Evolutionary conservation across 1,140 invertebrate species (phyloP).

Genomic region (Dendrolimus punctatus): DNA sequence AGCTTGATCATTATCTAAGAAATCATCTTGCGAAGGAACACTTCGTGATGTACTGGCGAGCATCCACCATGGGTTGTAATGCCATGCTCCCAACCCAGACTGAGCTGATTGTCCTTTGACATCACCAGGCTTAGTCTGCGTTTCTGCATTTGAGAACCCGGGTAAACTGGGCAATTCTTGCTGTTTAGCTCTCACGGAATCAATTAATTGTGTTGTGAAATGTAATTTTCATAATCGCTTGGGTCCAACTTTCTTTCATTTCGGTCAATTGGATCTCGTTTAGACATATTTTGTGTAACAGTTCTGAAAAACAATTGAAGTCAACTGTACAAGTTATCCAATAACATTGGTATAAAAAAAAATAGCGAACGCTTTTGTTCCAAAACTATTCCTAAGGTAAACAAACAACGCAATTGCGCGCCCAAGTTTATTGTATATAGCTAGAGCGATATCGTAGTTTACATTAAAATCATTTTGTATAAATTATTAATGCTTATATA

Average conservation of each 20-base stretch:
- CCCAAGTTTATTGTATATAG: constrained; percentile 22
- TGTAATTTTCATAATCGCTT: constrained; percentile 65
- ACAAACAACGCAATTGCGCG: constrained; percentile 63
- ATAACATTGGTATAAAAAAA: too few species aligned
- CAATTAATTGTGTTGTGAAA: constrained; percentile 68
- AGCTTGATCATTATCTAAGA: constrained; percentile 59
- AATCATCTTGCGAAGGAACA: constrained; percentile 56
- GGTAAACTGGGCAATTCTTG: constrained; percentile 66
- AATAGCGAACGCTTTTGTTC: background rate
- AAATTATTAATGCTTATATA: too few species aligned
- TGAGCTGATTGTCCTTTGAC: constrained; percentile 49
- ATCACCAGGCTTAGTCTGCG: constrained; percentile 63
- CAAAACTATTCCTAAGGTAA: constrained; percentile 28
- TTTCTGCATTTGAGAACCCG: constrained; percentile 67
- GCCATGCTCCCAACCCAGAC: constrained; percentile 58
- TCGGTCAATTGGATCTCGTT: constrained; percentile 61
- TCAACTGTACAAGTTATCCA: constrained; percentile 10
- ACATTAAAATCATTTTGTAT: too few species aligned
- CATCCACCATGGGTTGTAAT: constrained; percentile 73
- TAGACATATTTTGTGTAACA: constrained; percentile 52
- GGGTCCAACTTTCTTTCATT: constrained; percentile 62
- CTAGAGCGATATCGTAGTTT: too few species aligned
- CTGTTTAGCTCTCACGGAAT: constrained; percentile 49
- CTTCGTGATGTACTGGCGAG: constrained; percentile 61
- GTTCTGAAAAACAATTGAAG: constrained; percentile 35